phyloP scores from a whole-genome alignment of 2,888 invertebrate genomes.

The Nephrotoma appendiculata region DNA sequence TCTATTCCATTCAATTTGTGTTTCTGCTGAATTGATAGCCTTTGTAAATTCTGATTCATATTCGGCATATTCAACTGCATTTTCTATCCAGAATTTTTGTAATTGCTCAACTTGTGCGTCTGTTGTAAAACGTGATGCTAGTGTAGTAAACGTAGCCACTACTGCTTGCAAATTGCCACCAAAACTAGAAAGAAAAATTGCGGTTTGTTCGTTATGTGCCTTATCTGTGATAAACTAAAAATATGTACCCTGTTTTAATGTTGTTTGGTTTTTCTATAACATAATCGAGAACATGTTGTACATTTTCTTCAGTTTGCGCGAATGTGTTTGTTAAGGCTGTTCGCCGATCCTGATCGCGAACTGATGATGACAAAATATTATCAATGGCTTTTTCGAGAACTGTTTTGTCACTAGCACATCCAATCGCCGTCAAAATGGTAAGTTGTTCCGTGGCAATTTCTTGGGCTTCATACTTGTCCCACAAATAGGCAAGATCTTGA shows the following conservation, averaged over 20 bases:
- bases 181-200: neutral
- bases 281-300: constrained; percentile 38
- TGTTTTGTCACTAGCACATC: constrained; percentile 41
- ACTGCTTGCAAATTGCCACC: neutral
- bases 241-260: neutral
- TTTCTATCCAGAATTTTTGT: neutral
- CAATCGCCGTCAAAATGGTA: constrained; percentile 47
- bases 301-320: constrained; percentile 37
- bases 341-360: constrained; percentile 28
- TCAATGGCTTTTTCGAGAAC: constrained; percentile 27
- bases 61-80: neutral
- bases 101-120: neutral
- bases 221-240: neutral
- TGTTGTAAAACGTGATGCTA: neutral
- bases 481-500: constrained; percentile 50
- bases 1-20: neutral
- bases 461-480: constrained; percentile 41
- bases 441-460: constrained; percentile 55
- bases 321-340: constrained; percentile 33
- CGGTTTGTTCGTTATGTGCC: neutral
- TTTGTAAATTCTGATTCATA: neutral
- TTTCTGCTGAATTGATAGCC: neutral
- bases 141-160: neutral
- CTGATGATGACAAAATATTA: constrained; percentile 32
- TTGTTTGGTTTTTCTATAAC: constrained; percentile 22